phyloP scores from a whole-genome alignment of 2,113 vertebrate species.

The Rynchops niger region DNA sequence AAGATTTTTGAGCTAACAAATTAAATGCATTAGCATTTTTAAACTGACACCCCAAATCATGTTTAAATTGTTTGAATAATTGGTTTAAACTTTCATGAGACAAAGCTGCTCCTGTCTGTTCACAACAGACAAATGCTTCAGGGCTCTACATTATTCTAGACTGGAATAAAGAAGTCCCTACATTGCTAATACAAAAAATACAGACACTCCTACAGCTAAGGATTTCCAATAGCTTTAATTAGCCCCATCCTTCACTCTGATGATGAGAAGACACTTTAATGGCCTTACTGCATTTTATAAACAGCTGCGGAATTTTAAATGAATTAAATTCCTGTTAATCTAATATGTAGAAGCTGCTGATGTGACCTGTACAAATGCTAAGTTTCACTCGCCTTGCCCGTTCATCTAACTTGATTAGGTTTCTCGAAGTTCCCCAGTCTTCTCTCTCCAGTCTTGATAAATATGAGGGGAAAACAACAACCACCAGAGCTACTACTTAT shows the following conservation, averaged over 20 bases:
- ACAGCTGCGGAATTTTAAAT: slow-evolving; percentile 6
- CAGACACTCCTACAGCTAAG: background rate
- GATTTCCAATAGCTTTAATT: background rate
- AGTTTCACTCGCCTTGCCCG: background rate
- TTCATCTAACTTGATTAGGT: background rate
- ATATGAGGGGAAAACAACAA: no score
- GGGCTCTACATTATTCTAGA: background rate
- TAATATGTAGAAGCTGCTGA: background rate
- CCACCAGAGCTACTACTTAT: background rate
- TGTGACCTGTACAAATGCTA: background rate
- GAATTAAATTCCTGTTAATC: background rate
- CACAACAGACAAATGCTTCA: background rate
- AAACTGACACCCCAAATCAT: background rate
- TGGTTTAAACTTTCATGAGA: background rate
- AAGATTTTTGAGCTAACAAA: background rate
- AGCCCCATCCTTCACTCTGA: background rate
- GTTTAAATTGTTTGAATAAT: background rate
- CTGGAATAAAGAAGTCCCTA: background rate
- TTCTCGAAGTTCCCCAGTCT: background rate
- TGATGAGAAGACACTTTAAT: background rate
- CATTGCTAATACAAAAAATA: background rate
- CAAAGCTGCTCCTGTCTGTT: background rate
- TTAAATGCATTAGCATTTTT: background rate
- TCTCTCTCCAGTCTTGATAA: background rate
- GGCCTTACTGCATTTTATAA: background rate